phyloP scores from a whole-genome alignment of 2,797 vertebrate species.

The Tolypeutes matacus region DNA sequence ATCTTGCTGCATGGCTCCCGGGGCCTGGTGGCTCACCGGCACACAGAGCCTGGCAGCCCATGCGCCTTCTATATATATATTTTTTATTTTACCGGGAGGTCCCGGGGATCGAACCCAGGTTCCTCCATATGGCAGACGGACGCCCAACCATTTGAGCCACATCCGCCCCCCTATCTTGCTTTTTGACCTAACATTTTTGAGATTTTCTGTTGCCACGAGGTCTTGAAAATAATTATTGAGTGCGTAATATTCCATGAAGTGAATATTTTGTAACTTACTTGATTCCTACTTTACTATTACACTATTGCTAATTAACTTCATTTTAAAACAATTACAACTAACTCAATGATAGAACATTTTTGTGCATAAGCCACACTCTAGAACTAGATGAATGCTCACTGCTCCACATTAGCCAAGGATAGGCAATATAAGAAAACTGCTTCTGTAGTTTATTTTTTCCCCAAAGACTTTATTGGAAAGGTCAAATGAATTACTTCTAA shows the following conservation, averaged over 20 bases:
- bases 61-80: too few species aligned
- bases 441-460: neutral
- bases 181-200: neutral
- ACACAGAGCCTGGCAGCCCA: too few species aligned
- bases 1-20: too few species aligned
- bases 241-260: neutral
- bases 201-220: too few species aligned
- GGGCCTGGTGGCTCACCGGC: too few species aligned
- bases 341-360: neutral
- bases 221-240: neutral
- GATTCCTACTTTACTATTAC: neutral
- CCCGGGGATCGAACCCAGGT: too few species aligned
- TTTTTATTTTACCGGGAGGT: too few species aligned
- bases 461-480: neutral
- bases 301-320: neutral
- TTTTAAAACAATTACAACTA: neutral
- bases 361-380: neutral
- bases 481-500: neutral
- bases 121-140: too few species aligned
- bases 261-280: neutral
- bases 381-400: neutral
- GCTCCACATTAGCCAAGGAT: neutral
- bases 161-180: too few species aligned
- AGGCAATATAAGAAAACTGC: neutral
- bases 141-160: too few species aligned